Evolutionary conservation across 2,797 vertebrate species (phyloP).

Genomic region (Megaceryle alcyon): DNA sequence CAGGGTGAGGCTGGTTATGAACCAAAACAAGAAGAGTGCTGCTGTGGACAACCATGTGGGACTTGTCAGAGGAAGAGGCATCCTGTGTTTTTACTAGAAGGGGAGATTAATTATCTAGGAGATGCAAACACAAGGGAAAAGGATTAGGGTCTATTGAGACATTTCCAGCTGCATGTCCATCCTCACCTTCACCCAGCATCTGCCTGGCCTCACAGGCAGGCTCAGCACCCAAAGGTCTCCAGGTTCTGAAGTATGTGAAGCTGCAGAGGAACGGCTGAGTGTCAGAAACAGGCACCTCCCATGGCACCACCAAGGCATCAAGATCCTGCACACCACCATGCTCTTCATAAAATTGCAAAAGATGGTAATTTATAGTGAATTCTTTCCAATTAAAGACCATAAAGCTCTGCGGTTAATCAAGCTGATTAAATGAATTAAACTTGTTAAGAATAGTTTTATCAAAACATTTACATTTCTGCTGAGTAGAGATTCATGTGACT

Average conservation of each 20-base stretch:
- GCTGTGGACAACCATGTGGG: background rate
- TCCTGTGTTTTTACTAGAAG: background rate
- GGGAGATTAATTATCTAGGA: background rate
- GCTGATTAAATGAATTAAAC: conserved; percentile 51
- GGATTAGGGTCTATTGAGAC: background rate
- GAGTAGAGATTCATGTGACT: conserved; percentile 61
- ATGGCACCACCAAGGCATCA: background rate
- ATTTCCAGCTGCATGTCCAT: background rate
- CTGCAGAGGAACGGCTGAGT: background rate
- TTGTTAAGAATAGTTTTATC: conserved; percentile 57
- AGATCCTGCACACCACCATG: background rate
- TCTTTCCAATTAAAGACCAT: conserved; percentile 7
- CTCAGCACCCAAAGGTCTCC: background rate
- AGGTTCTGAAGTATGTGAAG: background rate
- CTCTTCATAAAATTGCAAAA: conserved; percentile 15
- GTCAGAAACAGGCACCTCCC: background rate
- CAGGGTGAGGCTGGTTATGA: background rate
- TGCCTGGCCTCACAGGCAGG: background rate
- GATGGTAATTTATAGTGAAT: background rate
- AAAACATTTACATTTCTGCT: conserved; percentile 77
- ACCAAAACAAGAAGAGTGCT: background rate
- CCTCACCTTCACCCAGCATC: background rate
- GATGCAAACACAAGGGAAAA: background rate
- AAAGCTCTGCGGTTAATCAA: conserved; percentile 57
- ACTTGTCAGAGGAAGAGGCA: background rate